Percentiles rank a stretch among this genome's conserved stretches.
Conservation (phyloP, 2,888 invertebrate species). For the Leucozona laternaria region DNA sequence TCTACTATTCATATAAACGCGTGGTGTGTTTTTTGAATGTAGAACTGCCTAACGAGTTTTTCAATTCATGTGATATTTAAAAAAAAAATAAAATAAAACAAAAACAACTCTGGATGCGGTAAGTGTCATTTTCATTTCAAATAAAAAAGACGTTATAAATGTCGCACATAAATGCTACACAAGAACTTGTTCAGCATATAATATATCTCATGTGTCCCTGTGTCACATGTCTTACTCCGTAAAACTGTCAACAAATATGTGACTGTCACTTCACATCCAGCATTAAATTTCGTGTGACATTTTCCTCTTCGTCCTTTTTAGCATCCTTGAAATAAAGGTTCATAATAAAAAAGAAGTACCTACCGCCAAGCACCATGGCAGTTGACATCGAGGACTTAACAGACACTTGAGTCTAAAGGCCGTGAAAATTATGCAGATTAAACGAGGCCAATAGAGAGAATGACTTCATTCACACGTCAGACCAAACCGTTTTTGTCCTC, state of each 20-base stretch:
- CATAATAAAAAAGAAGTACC: slow-evolving; percentile 53
- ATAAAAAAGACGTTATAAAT: neutral
- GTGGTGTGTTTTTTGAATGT: too few relatives aligned
- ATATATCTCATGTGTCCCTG: slow-evolving; percentile 11
- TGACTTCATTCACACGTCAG: slow-evolving; percentile 75
- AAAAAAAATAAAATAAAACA: neutral
- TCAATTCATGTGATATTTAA: neutral
- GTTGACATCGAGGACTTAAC: slow-evolving; percentile 78
- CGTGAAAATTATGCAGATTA: slow-evolving; percentile 80
- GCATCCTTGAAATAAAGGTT: slow-evolving; percentile 57
- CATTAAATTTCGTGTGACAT: slow-evolving; percentile 61
- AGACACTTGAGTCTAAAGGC: slow-evolving; percentile 78
- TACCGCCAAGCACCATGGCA: slow-evolving; percentile 65
- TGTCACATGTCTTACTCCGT: slow-evolving; percentile 26
- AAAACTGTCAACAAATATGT: slow-evolving; percentile 63
- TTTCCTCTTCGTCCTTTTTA: slow-evolving; percentile 49
- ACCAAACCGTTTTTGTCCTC: slow-evolving; percentile 58
- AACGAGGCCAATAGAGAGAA: slow-evolving; percentile 78
- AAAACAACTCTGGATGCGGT: neutral
- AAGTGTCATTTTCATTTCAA: neutral
- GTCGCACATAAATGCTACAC: neutral
- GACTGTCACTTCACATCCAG: slow-evolving; percentile 59
- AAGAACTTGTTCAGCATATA: slow-evolving; percentile 10
- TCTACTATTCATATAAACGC: too few relatives aligned
- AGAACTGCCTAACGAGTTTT: neutral